Evolutionary conservation across 2,113 vertebrate genomes (phyloP).

Genomic region (Daubentonia madagascariensis): DNA sequence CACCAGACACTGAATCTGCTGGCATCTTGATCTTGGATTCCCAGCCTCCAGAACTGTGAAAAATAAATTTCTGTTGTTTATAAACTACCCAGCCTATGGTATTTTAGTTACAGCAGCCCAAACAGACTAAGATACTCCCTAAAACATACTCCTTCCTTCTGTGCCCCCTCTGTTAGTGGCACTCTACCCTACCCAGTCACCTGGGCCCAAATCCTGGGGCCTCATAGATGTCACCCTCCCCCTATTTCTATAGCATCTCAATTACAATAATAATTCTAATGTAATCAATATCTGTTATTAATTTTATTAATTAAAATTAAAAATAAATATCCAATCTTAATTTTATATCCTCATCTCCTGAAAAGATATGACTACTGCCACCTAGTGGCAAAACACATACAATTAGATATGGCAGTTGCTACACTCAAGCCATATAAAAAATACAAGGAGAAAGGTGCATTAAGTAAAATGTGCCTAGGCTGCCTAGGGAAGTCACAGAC

Average conservation of each 20-base stretch:
- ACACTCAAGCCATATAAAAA: background rate
- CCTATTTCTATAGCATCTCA: background rate
- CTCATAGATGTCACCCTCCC: background rate
- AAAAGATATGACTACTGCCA: constrained; percentile 51
- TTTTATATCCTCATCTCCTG: background rate
- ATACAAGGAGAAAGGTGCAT: background rate
- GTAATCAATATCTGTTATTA: background rate
- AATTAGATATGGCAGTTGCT: background rate
- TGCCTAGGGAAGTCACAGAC: background rate
- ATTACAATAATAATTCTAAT: background rate
- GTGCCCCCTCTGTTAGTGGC: background rate
- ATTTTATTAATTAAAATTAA: background rate
- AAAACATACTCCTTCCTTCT: background rate
- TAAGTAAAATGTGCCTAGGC: background rate
- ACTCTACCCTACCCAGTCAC: background rate
- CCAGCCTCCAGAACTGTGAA: background rate
- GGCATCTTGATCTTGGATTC: background rate
- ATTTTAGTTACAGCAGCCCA: background rate
- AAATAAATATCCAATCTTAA: background rate
- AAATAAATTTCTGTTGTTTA: background rate
- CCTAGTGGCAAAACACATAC: constrained; percentile 41
- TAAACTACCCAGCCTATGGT: background rate
- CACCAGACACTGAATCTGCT: background rate
- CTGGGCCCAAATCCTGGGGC: background rate
- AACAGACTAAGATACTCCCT: background rate